Evolutionary conservation across 2,797 vertebrate species (phyloP).

Genomic region (Alcedo quadribrachys): DNA sequence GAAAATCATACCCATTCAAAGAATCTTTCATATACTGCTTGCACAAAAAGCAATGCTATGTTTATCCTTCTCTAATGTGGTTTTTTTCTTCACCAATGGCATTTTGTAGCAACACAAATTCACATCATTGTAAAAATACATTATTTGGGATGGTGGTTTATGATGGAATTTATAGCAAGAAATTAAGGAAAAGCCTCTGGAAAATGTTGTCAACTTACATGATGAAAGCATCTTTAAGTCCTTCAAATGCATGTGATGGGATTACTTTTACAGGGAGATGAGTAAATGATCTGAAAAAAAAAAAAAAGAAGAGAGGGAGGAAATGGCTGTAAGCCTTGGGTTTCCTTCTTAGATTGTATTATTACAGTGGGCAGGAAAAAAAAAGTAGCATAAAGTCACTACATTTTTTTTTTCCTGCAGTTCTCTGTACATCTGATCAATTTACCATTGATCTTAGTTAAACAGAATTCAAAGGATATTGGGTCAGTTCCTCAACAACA

Average conservation of each 20-base stretch:
- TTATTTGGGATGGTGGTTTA: slow-evolving; percentile 9
- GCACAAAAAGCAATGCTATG: slow-evolving; percentile 11
- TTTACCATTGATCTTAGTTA: background rate
- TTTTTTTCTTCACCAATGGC: background rate
- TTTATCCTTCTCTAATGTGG: background rate
- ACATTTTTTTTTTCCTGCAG: background rate
- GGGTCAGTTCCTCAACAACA: background rate
- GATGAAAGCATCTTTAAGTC: slow-evolving; percentile 80
- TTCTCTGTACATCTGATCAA: background rate
- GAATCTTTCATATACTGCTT: slow-evolving; percentile 1
- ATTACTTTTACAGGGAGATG: slow-evolving; percentile 84
- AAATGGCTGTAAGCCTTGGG: background rate
- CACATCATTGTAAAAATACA: background rate
- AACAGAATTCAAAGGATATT: background rate
- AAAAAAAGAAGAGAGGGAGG: slow-evolving; percentile 43
- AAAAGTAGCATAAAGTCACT: background rate
- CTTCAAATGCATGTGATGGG: slow-evolving; percentile 84
- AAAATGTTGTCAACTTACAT: slow-evolving; percentile 81
- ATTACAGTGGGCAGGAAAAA: background rate
- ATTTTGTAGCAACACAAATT: slow-evolving; percentile 15
- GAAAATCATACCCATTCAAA: slow-evolving; percentile 51
- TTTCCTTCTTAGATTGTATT: background rate
- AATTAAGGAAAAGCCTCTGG: background rate
- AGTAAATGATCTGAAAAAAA: slow-evolving; percentile 81
- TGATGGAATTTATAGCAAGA: slow-evolving; percentile 8